phyloP scores from a whole-genome alignment of 2,797 vertebrate genomes.

The Synanceia verrucosa region DNA sequence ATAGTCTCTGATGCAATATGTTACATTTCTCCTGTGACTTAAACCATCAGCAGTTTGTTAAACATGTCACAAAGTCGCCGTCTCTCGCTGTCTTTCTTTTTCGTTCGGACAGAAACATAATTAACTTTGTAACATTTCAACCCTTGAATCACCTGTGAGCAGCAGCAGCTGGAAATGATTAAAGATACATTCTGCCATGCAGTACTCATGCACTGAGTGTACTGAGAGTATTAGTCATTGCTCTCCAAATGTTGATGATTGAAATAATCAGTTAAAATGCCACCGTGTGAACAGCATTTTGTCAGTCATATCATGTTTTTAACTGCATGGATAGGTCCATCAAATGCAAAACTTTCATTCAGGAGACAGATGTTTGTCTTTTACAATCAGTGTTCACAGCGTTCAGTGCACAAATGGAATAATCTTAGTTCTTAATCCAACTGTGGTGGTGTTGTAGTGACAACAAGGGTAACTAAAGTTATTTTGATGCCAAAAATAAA shows the following conservation, averaged over 20 bases:
- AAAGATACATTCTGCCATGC: too few relatives aligned
- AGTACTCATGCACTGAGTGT: not conserved
- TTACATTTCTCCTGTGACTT: slow-evolving; percentile 47
- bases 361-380: too few relatives aligned
- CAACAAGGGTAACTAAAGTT: too few relatives aligned
- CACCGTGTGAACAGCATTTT: not conserved
- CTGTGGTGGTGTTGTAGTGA: too few relatives aligned
- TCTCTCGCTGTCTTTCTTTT: slow-evolving; percentile 16
- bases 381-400: too few relatives aligned
- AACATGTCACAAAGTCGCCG: slow-evolving; percentile 14
- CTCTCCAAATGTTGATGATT: not conserved
- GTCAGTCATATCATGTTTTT: not conserved
- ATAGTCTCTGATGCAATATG: slow-evolving; percentile 72
- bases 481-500: too few relatives aligned
- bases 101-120: slow-evolving; percentile 4
- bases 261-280: not conserved
- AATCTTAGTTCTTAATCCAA: too few relatives aligned
- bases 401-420: too few relatives aligned
- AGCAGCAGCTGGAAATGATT: not conserved
- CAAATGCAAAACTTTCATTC: too few relatives aligned
- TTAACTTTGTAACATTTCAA: slow-evolving; percentile 9
- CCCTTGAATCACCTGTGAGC: not conserved
- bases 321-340: too few relatives aligned
- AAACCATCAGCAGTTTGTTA: slow-evolving; percentile 46
- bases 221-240: not conserved